Base-by-base conservation (phyloP, 2,797 vertebrate species). In the Coendou prehensilis region DNA sequence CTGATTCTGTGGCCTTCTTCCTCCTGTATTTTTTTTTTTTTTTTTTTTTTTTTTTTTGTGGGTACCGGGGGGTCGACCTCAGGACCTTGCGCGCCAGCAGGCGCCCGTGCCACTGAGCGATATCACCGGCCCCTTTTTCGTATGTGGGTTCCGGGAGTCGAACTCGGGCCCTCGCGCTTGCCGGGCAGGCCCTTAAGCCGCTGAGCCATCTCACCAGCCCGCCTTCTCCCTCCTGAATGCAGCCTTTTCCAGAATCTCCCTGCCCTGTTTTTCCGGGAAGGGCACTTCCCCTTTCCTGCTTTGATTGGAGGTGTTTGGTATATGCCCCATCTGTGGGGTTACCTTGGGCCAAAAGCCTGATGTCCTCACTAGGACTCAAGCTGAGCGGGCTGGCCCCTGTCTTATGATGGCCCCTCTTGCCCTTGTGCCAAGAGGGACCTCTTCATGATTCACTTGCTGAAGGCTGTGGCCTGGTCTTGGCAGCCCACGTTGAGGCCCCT, bases 181-280 rank as follows among this genome's bases (percentile, higher is more conserved):
- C n/a, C n/a, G n/a, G n/a, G n/a, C n/a, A n/a, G n/a, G n/a, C n/a
- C n/a, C n/a, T n/a, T n/a, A n/a, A n/a, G n/a, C n/a, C n/a, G n/a
- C n/a, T n/a, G n/a, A n/a, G n/a, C n/a, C n/a, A n/a, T n/a, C n/a
- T n/a, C n/a, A n/a, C n/a, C n/a, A n/a, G n/a, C n/a, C n/a, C n/a
- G n/a, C n/a, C 63, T 93, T 78, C 81, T 92, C 78, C 37, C 64
- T 57, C 91, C 73, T 86, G 75, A 96, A 84, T 79, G 88, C 79
- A 95, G 96, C 95, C 96, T 97, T 91, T 96, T 97, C 97, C 86
- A 88, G 96, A 95, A 52, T 93, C 95, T 97, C 82, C 96, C 92
- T 50, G 59, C 61, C 76, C 93, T 94, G 0, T 83, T 97, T 96
- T 89, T 97, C 93, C 94, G 95, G 80, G 96, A 97, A 95, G 85